These are phyloP conservation scores for Amblyteles armatorius DNA, from an alignment of 2,888 invertebrate species.

Conservation along the genomic window DNA sequence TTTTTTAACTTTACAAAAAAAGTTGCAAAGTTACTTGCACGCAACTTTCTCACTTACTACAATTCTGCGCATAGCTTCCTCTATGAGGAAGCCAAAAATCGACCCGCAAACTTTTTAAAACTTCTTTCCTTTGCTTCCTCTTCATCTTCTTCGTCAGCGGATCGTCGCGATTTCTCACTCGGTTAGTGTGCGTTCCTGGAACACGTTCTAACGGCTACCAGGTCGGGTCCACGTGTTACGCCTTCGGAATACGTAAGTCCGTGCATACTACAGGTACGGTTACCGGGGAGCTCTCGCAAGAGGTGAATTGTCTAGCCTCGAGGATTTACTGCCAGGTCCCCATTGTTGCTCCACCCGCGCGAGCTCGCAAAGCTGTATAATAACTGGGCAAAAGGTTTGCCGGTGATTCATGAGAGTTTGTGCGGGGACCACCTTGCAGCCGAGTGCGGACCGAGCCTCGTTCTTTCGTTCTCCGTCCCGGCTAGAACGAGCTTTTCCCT, in stretches of 20 bases:
- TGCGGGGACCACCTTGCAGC: constrained; percentile 38
- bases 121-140: not conserved
- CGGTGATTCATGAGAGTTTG: constrained; percentile 57
- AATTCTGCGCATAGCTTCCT: too few relatives aligned
- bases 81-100: too few relatives aligned
- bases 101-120: too few relatives aligned
- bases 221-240: not conserved
- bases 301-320: constrained; percentile 44
- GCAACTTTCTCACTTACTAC: too few relatives aligned
- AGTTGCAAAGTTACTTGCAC: too few relatives aligned
- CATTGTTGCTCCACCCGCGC: constrained; percentile 47
- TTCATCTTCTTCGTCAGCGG: not conserved
- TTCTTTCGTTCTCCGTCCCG: not conserved
- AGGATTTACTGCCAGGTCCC: constrained; percentile 51
- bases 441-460: not conserved
- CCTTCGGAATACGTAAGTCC: constrained; percentile 14
- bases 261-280: constrained; percentile 11
- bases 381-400: constrained; percentile 47
- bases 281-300: constrained; percentile 22
- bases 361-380: constrained; percentile 24
- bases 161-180: constrained; percentile 5
- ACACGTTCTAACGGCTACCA: constrained; percentile 5
- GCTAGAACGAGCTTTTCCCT: not conserved
- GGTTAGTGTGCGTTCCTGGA: constrained; percentile 20
- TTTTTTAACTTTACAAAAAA: not conserved